Evolutionary conservation across 2,888 invertebrate genomes (phyloP).

Genomic region (Vanessa cardui): DNA sequence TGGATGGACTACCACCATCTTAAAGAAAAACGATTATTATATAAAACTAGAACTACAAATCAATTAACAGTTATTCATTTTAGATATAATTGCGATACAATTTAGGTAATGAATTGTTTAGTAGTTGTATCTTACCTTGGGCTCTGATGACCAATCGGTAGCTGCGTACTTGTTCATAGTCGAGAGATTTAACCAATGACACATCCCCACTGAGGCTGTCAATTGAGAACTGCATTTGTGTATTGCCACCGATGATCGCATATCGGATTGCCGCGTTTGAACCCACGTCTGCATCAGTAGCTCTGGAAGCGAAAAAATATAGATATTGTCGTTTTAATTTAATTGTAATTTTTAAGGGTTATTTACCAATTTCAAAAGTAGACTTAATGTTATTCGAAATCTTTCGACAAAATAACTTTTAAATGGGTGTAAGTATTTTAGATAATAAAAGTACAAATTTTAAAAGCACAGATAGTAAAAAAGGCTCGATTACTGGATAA

Average conservation of each 20-base stretch:
- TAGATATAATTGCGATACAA: neutral
- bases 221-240: slow-evolving; percentile 96
- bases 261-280: slow-evolving; percentile 96
- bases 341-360: too few relatives aligned
- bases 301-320: slow-evolving; percentile 72
- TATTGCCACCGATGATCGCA: slow-evolving; percentile 97
- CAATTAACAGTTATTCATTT: neutral
- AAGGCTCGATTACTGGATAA: too few relatives aligned
- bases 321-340: too few relatives aligned
- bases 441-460: too few relatives aligned
- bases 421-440: too few relatives aligned
- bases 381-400: too few relatives aligned
- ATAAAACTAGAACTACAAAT: too few relatives aligned
- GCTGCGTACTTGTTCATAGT: slow-evolving; percentile 93
- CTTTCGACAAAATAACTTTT: too few relatives aligned
- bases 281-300: slow-evolving; percentile 96
- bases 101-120: too few relatives aligned
- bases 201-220: slow-evolving; percentile 96
- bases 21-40: slow-evolving; percentile 36
- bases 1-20: slow-evolving; percentile 96
- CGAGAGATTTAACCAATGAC: slow-evolving; percentile 92
- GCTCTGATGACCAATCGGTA: slow-evolving; percentile 96
- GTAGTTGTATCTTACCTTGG: slow-evolving; percentile 80
- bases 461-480: too few relatives aligned
- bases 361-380: neutral